Conservation (phyloP, 2,888 invertebrate genomes). For the Hesperia comma region DNA sequence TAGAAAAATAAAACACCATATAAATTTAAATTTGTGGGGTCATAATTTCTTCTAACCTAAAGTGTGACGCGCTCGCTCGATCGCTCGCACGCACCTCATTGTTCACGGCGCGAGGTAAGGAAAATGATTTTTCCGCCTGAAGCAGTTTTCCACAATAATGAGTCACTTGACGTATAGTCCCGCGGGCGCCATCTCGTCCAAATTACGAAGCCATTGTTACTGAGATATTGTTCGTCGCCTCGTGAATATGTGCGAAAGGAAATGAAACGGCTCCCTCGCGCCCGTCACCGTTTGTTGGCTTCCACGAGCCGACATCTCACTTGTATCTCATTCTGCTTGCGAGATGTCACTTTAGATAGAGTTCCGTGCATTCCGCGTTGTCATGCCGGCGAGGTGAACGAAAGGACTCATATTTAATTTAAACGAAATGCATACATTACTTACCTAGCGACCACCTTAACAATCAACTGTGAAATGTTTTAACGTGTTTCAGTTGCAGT, state of each 20-base stretch:
- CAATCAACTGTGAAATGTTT: too few species aligned
- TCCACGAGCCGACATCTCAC: constrained; percentile 39
- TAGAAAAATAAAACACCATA: not conserved
- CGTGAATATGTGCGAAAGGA: constrained; percentile 79
- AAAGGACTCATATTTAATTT: not conserved
- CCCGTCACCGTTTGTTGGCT: constrained; percentile 62
- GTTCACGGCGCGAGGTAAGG: constrained; percentile 57
- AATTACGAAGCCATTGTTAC: constrained; percentile 78
- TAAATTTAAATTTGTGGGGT: constrained; percentile 6
- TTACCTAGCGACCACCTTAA: too few species aligned
- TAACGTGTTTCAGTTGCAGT: too few species aligned
- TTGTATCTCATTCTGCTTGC: constrained; percentile 28
- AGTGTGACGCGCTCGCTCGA: constrained; percentile 41
- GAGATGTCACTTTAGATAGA: constrained; percentile 25
- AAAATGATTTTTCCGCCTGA: constrained; percentile 70
- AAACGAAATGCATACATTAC: too few species aligned
- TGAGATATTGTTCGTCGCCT: constrained; percentile 75
- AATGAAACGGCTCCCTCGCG: constrained; percentile 73
- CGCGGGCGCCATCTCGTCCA: constrained; percentile 72
- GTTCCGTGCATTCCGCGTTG: constrained; percentile 14
- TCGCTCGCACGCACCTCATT: constrained; percentile 63
- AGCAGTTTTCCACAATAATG: constrained; percentile 74
- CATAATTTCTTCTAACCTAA: constrained; percentile 9
- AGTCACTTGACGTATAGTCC: constrained; percentile 79
- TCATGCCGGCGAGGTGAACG: not conserved